These are phyloP conservation scores for Trichonephila inaurata DNA, from an alignment of 1,140 invertebrate species.

Conservation along the genomic window DNA sequence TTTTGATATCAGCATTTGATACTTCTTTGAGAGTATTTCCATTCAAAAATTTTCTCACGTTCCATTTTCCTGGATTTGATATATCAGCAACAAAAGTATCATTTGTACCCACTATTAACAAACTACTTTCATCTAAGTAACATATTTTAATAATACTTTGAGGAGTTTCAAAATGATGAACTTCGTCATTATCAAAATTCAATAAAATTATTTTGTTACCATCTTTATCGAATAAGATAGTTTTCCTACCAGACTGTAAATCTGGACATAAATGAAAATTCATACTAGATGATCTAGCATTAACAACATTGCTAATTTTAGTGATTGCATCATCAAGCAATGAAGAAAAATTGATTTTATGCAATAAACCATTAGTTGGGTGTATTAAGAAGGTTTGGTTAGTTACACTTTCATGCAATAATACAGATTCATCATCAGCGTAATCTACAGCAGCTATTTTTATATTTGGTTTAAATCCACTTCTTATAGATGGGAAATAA, in stretches of 20 bases:
- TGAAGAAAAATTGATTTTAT: constrained; percentile 29
- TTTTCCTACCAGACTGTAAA: constrained; percentile 54
- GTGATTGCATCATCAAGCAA: constrained; percentile 45
- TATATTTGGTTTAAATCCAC: constrained; percentile 67
- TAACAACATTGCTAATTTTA: constrained; percentile 53
- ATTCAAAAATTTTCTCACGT: constrained; percentile 12
- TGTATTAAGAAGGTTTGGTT: constrained; percentile 62
- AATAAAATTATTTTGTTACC: constrained; percentile 39
- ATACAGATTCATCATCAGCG: constrained; percentile 28
- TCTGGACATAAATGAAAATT: constrained; percentile 13
- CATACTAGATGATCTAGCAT: background rate
- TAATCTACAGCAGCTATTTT: constrained; percentile 14
- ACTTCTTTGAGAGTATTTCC: background rate
- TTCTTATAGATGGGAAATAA: constrained; percentile 59
- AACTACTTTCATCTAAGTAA: constrained; percentile 23
- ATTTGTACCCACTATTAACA: constrained; percentile 26
- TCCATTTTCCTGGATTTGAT: constrained; percentile 40
- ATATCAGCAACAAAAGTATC: constrained; percentile 54
- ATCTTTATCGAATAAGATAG: constrained; percentile 37
- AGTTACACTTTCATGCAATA: constrained; percentile 63
- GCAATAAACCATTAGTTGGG: constrained; percentile 20
- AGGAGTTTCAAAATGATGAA: background rate
- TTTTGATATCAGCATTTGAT: background rate
- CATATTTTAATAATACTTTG: constrained; percentile 44
- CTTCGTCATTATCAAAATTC: constrained; percentile 15